These are phyloP conservation scores for Ypsolopha scabrella DNA, from an alignment of 2,888 invertebrate genomes.

Conservation along the genomic window DNA sequence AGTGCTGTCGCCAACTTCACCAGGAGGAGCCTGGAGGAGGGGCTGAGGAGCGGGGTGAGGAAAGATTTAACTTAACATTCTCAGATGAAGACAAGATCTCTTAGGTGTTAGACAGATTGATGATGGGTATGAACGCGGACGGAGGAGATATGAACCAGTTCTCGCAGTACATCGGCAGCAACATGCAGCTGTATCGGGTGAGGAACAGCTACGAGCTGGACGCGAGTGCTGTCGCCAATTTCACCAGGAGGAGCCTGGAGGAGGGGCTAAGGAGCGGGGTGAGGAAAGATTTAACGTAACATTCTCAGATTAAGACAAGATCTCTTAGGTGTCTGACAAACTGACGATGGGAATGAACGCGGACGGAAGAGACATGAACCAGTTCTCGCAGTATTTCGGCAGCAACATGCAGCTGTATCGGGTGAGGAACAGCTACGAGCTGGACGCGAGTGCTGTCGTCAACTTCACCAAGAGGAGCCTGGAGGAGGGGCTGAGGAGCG, in stretches of 20 bases:
- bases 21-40: constrained; percentile 87
- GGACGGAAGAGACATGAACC: constrained; percentile 90
- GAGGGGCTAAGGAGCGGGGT: constrained; percentile 85
- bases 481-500: constrained; percentile 85
- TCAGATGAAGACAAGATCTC: constrained; percentile 93
- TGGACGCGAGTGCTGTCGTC: constrained; percentile 87
- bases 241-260: constrained; percentile 89
- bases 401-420: constrained; percentile 96
- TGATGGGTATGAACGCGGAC: constrained; percentile 93
- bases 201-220: constrained; percentile 92
- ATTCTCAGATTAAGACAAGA: constrained; percentile 90
- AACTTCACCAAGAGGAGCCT: constrained; percentile 91
- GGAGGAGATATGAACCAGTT: constrained; percentile 94
- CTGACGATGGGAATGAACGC: constrained; percentile 91
- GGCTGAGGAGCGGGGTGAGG: constrained; percentile 78
- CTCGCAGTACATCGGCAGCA: constrained; percentile 94
- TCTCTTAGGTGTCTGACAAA: constrained; percentile 84
- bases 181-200: constrained; percentile 95
- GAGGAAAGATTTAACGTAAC: too few relatives aligned
- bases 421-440: constrained; percentile 93
- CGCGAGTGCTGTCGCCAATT: constrained; percentile 88
- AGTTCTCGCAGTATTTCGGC: constrained; percentile 94
- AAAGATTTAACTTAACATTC: too few relatives aligned
- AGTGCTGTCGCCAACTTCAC: constrained; percentile 91
- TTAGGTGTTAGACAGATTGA: constrained; percentile 82